Conservation (phyloP, 2,113 vertebrate genomes). For the Cheirogaleus medius region DNA sequence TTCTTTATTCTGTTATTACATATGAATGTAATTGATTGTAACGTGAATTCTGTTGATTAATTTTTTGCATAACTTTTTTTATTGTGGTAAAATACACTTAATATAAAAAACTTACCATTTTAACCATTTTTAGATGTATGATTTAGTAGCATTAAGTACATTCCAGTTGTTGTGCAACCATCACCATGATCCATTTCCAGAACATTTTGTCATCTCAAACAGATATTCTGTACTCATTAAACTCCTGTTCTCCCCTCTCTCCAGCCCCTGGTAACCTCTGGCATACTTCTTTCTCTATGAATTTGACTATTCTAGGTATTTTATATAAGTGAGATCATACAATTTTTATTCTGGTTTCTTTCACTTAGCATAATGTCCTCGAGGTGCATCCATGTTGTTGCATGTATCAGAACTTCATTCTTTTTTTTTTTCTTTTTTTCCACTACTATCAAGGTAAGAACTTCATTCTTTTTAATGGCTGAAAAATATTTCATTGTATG, state of each 20-base stretch:
- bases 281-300: background rate
- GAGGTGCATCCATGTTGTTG: background rate
- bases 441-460: too few relatives aligned
- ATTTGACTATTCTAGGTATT: background rate
- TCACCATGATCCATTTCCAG: background rate
- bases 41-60: background rate
- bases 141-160: background rate
- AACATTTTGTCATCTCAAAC: background rate
- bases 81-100: background rate
- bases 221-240: background rate
- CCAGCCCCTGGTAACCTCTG: background rate
- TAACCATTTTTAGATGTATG: background rate
- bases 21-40: background rate
- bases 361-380: background rate
- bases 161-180: background rate
- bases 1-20: background rate
- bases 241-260: background rate
- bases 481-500: background rate
- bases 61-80: background rate
- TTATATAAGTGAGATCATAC: background rate
- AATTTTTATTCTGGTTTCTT: background rate
- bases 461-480: background rate
- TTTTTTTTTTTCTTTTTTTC: background rate
- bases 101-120: background rate
- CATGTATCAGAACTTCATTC: background rate